Base-by-base conservation (phyloP, 2,113 vertebrate genomes). In the Antigone vipio region DNA sequence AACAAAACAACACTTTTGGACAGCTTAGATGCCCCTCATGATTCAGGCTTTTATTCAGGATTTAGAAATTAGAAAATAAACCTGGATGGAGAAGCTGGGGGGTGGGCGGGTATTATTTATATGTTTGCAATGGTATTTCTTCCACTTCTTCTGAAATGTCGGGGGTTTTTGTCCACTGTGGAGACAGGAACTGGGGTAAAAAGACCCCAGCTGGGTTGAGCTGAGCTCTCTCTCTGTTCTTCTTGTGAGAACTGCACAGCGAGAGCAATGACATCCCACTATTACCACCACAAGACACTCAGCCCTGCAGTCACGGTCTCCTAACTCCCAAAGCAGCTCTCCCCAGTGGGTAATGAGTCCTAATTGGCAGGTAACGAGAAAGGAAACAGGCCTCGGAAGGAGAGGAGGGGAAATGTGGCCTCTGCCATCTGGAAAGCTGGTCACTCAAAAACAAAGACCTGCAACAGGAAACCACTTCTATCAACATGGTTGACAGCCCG, bases 41-140 rank as follows among this genome's bases (percentile, higher is more conserved):
- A 49, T 66, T 35, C 35, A 9, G 3, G 9, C 5, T 81, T 83
- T 71, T 68, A 34, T 55, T n/a, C 23, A 47, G 29, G 27, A 60
- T 7, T 26, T 4, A 2, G 42, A n/a, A 15, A 35, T 5, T 11
- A 58, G 64, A 78, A 92, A 87, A 77, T 12, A 71, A 73, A 74
- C 4, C 1, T 2, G 18, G 35, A 18, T 23, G 72, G 72, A 64
- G 55, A 16, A 58, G n/a, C 4, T 26, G 50, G 35, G 24, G 22
- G 16, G n/a, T 22, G 11, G 24, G 20, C 15, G n/a, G 22, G 11
- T n/a, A 23, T 55, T 53, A 22, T 53, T 53, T 3, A 5, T 8
- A 3, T 20, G 35, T 75, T 63, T 35, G 63, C 0, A 0, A 2
- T 2, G 30, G 12, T 5, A 1, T 27, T 85, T 45, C 19, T 69